Evolutionary conservation across 2,888 invertebrate species (phyloP).

Genomic region (Rhagonycha fulva): DNA sequence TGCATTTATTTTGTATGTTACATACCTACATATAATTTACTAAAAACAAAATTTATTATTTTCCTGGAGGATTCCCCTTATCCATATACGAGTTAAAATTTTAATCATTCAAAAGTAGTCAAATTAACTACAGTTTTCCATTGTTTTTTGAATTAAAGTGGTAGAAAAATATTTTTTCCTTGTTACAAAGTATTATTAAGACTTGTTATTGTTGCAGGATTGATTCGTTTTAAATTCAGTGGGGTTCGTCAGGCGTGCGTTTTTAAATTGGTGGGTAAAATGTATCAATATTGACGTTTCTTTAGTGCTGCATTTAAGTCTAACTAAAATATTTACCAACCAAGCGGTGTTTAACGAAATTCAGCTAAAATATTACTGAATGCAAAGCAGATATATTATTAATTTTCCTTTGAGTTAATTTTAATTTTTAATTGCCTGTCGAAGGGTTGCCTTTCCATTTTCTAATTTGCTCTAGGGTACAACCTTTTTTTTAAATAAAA

Average conservation of each 20-base stretch:
- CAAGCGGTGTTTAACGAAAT: conserved; percentile 49
- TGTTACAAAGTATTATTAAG: conserved; percentile 8
- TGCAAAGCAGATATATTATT: conserved; percentile 42
- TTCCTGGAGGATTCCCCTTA: not conserved
- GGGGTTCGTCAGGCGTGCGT: conserved; percentile 33
- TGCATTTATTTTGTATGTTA: no score
- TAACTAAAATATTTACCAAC: conserved; percentile 48
- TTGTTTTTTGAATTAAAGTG: not conserved
- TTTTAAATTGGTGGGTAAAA: conserved; percentile 45
- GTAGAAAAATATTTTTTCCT: not conserved
- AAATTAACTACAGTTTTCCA: not conserved
- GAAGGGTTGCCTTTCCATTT: conserved; percentile 17
- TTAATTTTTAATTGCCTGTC: conserved; percentile 26
- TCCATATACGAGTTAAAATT: not conserved
- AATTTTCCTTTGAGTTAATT: conserved; percentile 38
- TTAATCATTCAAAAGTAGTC: not conserved
- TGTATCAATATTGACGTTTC: conserved; percentile 44
- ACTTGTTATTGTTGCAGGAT: conserved; percentile 27
- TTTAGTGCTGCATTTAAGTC: conserved; percentile 42
- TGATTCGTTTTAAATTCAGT: conserved; percentile 14
- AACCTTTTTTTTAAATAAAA: not conserved
- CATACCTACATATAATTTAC: not conserved
- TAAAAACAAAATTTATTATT: not conserved
- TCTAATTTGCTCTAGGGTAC: not conserved
- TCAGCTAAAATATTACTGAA: conserved; percentile 46